Conservation (phyloP, 2,113 vertebrate species). For the Sphyrna mokarran region DNA sequence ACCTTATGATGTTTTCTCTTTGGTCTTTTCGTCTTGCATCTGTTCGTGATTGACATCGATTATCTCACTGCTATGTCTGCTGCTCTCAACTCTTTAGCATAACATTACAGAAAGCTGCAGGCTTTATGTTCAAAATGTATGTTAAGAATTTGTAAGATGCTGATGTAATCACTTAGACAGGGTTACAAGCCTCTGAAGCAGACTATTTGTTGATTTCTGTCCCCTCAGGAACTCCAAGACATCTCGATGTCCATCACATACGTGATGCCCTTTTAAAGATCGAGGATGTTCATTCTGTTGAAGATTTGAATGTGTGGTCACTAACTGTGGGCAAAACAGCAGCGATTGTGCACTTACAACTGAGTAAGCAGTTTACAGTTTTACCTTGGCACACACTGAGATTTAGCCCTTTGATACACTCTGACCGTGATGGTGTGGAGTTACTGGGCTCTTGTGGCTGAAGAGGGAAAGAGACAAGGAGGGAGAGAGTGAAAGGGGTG, state of each 20-base stretch:
- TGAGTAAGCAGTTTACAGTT: conserved; percentile 62
- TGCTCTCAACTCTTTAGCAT: neutral
- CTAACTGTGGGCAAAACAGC: conserved; percentile 82
- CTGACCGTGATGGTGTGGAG: too few relatives aligned
- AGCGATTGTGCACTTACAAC: conserved; percentile 82
- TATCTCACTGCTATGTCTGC: neutral
- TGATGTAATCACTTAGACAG: neutral
- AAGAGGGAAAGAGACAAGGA: rapidly evolving
- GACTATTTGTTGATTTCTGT: neutral
- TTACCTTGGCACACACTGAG: too few relatives aligned
- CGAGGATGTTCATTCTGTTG: conserved; percentile 82
- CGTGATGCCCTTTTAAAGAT: conserved; percentile 83
- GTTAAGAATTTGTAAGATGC: neutral
- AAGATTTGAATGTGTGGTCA: conserved; percentile 91
- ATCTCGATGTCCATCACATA: conserved; percentile 75
- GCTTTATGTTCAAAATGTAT: neutral
- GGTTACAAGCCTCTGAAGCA: neutral
- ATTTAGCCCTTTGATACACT: neutral
- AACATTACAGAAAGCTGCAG: neutral
- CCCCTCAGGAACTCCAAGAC: conserved; percentile 73
- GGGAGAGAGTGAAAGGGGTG: neutral
- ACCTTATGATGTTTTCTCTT: too few relatives aligned
- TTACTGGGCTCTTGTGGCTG: too few relatives aligned
- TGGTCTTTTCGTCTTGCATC: too few relatives aligned
- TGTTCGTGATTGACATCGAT: too few relatives aligned